Percentiles rank a stretch among this genome's conserved stretches.
Evolutionary conservation across 2,113 vertebrate species (phyloP).

Genomic region (sheep (Ovis aries)): ARS-UI_Ramb_v3.0 NC_056061.1:15858501-15859000

Average conservation of each 20-base stretch:
- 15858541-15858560: not conserved
- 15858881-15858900: not conserved
- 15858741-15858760: not conserved
- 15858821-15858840: not conserved
- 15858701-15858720: not conserved
- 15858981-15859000: not conserved
- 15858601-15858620: not conserved
- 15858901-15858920: not conserved
- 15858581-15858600: not conserved
- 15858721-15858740: not conserved
- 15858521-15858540: not conserved
- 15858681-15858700: not conserved
- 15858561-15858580: not conserved
- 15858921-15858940: not conserved
- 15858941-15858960: constrained; percentile 1
- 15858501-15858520: not conserved
- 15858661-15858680: not conserved
- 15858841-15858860: not conserved
- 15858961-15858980: not conserved
- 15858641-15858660: not conserved
- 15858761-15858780: not conserved
- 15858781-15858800: not conserved
- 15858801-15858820: not conserved
- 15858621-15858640: not conserved
- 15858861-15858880: not conserved